phyloP scores from a whole-genome alignment of 2,797 vertebrate genomes.

The Forpus xanthops region DNA sequence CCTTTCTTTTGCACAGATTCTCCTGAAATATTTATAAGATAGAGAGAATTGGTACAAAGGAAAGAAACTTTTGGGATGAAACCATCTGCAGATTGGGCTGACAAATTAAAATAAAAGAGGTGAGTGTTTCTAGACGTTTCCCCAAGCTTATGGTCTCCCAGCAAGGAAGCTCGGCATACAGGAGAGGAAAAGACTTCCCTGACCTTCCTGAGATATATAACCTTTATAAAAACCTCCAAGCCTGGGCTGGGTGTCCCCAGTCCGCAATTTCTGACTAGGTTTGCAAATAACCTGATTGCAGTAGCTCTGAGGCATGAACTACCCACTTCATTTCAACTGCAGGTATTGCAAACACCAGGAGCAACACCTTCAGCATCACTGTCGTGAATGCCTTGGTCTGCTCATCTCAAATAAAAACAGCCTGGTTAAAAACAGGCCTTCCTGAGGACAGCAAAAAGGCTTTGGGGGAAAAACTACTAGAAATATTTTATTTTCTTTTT shows the following conservation, averaged over 20 bases:
- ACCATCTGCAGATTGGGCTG: neutral
- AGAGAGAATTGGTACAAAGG: neutral
- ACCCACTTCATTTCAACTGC: neutral
- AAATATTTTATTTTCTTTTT: neutral
- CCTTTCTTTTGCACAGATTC: neutral
- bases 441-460: neutral
- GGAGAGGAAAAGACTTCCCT: neutral
- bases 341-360: neutral
- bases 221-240: neutral
- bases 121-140: neutral
- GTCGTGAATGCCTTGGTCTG: neutral
- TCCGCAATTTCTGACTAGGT: neutral
- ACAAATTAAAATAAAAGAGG: neutral
- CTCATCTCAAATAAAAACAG: neutral
- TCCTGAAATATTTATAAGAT: neutral
- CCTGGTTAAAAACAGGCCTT: neutral
- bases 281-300: neutral
- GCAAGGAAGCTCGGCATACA: accelerated
- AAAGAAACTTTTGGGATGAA: neutral
- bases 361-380: neutral
- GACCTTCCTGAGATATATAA: neutral
- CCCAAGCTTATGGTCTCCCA: neutral
- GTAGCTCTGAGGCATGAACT: neutral
- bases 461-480: neutral
- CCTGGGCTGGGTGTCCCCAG: neutral